Evolutionary conservation across 2,113 vertebrate species (phyloP), one percentile per base, ranked within the genome.

Genomic region (Mustela nigripes): DNA sequence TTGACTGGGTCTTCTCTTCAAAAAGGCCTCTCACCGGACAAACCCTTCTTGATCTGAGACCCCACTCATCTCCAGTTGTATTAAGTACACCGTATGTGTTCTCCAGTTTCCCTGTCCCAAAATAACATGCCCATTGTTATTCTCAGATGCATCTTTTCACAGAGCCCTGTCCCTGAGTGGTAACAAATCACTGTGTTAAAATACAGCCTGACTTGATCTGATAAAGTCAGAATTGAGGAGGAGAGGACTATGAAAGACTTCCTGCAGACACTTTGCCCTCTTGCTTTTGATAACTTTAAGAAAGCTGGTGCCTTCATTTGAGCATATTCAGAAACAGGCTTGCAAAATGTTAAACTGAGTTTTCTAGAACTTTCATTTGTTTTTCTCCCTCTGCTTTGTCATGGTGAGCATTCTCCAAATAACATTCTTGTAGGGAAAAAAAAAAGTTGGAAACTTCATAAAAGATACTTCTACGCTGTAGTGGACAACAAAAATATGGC

Each of bases 351-450:
- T 79, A 86, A 74, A 36, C 22, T 39, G 56, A 22, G 3, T 74
- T 93, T 95, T 95, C 69, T 56, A 82, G 50, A 91, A 78, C 42
- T 73, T 85, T 60, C 58, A 89, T 67, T 89, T 74, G 21, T 15
- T 76, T 45, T 89, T 16, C 56, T 74, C 2, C 33, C 18, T 84
- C 86, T n/a, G 33, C 28, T 84, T 89, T 86, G 42, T 45, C 62
- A 56, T 86, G 88, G 67, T 79, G 73, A 22, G 9, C 48, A 78
- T 91, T 92, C 11, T 95, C 74, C 94, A 96, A 85, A 94, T 88
- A 67, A 53, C 58, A 67, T 50, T 78, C 48, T 81, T 92, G 78
- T 36, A 11, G 19, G 9, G 50, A 22, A 62, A 83, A 76, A 39
- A 39, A 76, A 83, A 85, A 63, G 69, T 78, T 31, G 69, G 79